phyloP scores from a whole-genome alignment of 2,888 invertebrate species.

The Eustalomyia histrio region DNA sequence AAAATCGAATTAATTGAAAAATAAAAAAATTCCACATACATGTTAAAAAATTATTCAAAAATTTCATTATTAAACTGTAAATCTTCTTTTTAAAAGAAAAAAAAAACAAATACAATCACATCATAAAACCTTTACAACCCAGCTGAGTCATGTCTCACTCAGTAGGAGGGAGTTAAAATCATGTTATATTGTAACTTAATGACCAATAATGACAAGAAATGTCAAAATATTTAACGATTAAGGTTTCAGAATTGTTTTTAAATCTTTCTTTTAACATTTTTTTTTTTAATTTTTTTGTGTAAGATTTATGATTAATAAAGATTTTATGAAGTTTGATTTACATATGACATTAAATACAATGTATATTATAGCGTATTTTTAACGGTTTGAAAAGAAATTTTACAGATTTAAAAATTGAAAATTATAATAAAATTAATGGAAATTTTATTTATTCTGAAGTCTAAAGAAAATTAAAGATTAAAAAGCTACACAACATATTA shows the following conservation, averaged over 20 bases:
- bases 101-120: neutral
- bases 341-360: constrained; percentile 25
- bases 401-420: neutral
- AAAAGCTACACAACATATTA: no score
- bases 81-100: no score
- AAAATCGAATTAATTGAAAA: neutral
- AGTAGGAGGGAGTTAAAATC: constrained; percentile 60
- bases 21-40: neutral
- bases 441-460: neutral
- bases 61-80: no score
- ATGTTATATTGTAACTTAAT: constrained; percentile 65
- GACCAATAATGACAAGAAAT: constrained; percentile 65
- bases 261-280: constrained; percentile 38
- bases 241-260: constrained; percentile 27
- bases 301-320: constrained; percentile 65
- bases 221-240: constrained; percentile 65
- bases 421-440: neutral
- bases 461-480: neutral
- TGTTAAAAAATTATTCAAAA: neutral
- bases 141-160: constrained; percentile 62
- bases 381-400: neutral
- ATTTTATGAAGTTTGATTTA: constrained; percentile 60
- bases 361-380: neutral
- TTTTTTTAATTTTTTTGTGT: constrained; percentile 7
- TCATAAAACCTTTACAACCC: neutral